phyloP scores from a whole-genome alignment of 1,140 invertebrate species.

The Drosophila melanogaster region Release_6_plus_ISO1_MT NC_004354.4:9954501-9955000 shows the following conservation, averaged over 20 bases:
- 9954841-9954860: conserved; percentile 17
- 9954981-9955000: not conserved
- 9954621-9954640: conserved; percentile 16
- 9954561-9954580: conserved; percentile 34
- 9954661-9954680: conserved; percentile 53
- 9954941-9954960: conserved; percentile 73
- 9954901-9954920: conserved; percentile 14
- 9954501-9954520: too few species aligned
- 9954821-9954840: conserved; percentile 73
- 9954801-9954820: conserved; percentile 83
- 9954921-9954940: conserved; percentile 35
- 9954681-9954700: conserved; percentile 40
- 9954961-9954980: conserved; percentile 70
- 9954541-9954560: not conserved
- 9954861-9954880: not conserved
- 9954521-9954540: not conserved
- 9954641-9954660: conserved; percentile 42
- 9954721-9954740: conserved; percentile 64
- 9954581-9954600: conserved; percentile 19
- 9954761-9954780: conserved; percentile 82
- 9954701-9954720: conserved; percentile 31
- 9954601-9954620: conserved; percentile 46
- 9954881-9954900: conserved; percentile 31
- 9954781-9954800: conserved; percentile 82
- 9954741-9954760: conserved; percentile 82